Conservation (phyloP, 2,888 invertebrate species). For the Eupithecia exiguata region DNA sequence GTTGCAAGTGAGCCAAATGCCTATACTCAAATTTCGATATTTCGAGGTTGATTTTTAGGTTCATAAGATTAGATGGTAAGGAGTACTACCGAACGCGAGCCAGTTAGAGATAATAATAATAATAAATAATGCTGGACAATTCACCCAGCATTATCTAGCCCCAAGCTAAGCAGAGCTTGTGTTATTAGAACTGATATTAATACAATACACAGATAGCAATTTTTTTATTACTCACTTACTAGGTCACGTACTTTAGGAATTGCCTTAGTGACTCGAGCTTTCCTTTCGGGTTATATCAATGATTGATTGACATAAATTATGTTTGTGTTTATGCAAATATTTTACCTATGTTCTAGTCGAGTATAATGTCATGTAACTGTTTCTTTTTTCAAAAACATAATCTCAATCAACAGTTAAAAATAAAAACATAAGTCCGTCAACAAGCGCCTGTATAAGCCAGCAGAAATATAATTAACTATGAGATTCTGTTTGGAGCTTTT, state of each 20-base stretch:
- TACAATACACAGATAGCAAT: too few species aligned
- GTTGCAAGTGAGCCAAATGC: slow-evolving; percentile 38
- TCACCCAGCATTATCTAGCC: too few species aligned
- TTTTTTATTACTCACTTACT: too few species aligned
- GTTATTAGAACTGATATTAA: too few species aligned
- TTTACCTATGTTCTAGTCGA: too few species aligned
- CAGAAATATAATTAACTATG: background rate
- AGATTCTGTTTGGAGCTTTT: background rate
- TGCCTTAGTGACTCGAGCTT: background rate
- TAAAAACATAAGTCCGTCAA: background rate
- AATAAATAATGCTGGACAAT: too few species aligned
- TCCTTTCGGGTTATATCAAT: background rate
- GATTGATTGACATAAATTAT: background rate
- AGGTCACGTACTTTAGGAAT: background rate
- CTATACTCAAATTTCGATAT: slow-evolving; percentile 19
- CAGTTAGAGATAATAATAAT: too few species aligned
- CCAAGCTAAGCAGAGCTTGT: too few species aligned
- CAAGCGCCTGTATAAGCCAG: background rate
- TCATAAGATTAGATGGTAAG: background rate
- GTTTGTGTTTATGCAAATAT: background rate
- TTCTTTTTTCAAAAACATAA: background rate
- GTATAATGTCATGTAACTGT: background rate
- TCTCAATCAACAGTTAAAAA: background rate
- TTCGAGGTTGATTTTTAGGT: background rate
- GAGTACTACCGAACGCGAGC: background rate